Evolutionary conservation across 2,888 invertebrate species (phyloP).

Genomic region (Lepidochrysops patricia): DNA sequence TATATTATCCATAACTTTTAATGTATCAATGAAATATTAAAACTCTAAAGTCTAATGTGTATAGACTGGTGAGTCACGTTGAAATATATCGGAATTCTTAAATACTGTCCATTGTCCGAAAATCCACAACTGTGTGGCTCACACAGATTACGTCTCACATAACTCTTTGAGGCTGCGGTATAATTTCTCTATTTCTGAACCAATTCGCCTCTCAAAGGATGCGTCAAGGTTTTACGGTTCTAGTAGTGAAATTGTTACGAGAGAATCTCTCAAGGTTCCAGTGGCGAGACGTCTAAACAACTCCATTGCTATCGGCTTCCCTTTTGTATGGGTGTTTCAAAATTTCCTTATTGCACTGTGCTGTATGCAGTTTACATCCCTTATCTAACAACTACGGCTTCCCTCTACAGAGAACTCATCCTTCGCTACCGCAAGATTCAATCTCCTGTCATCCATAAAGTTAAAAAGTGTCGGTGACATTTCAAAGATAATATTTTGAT

Average conservation of each 20-base stretch:
- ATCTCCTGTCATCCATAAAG: not conserved
- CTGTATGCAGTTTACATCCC: too few species aligned
- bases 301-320: too few species aligned
- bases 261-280: not conserved
- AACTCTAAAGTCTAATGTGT: too few species aligned
- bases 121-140: not conserved
- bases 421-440: too few species aligned
- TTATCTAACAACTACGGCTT: too few species aligned
- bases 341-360: too few species aligned
- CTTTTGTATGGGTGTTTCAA: too few species aligned
- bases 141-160: not conserved
- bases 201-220: slow-evolving; percentile 1
- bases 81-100: not conserved
- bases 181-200: slow-evolving; percentile 2
- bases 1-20: too few species aligned
- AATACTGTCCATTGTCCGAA: not conserved
- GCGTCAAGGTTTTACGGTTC: not conserved
- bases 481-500: slow-evolving; percentile 3
- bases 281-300: too few species aligned
- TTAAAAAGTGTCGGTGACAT: not conserved
- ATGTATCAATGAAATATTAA: too few species aligned
- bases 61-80: too few species aligned
- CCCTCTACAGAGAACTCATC: too few species aligned
- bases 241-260: not conserved
- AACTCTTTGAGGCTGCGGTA: slow-evolving; percentile 3